phyloP scores from a whole-genome alignment of 2,888 invertebrate species.

The Chelonus formosanus region DNA sequence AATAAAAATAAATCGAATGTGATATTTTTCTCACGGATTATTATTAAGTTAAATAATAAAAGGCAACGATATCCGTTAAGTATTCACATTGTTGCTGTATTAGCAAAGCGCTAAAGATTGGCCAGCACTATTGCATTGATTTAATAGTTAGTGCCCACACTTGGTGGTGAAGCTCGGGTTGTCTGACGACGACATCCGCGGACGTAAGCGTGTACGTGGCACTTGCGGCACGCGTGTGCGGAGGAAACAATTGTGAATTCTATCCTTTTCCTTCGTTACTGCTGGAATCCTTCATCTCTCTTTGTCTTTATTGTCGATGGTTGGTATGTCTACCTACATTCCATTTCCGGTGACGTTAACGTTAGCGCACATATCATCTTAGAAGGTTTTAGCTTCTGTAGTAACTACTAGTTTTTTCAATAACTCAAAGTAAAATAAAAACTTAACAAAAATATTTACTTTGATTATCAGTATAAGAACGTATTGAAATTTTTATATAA shows the following conservation, averaged over 20 bases:
- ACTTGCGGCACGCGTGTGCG: slow-evolving; percentile 61
- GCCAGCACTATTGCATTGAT: slow-evolving; percentile 51
- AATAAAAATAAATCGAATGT: too few relatives aligned
- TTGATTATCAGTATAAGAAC: not conserved
- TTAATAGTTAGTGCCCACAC: slow-evolving; percentile 62
- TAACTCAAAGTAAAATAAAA: not conserved
- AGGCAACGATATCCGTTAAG: too few relatives aligned
- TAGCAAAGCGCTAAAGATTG: slow-evolving; percentile 58
- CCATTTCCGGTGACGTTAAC: slow-evolving; percentile 64
- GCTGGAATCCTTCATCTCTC: slow-evolving; percentile 38
- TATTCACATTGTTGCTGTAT: too few relatives aligned
- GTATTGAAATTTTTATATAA: too few relatives aligned
- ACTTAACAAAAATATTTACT: not conserved
- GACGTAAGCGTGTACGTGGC: slow-evolving; percentile 44
- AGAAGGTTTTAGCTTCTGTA: too few relatives aligned
- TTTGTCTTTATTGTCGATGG: slow-evolving; percentile 46
- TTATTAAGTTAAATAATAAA: too few relatives aligned
- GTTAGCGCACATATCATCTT: slow-evolving; percentile 47
- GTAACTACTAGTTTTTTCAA: too few relatives aligned
- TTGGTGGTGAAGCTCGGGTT: slow-evolving; percentile 40
- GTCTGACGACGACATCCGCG: slow-evolving; percentile 33
- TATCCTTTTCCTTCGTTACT: slow-evolving; percentile 46
- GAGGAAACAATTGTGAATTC: slow-evolving; percentile 63
- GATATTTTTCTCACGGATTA: too few relatives aligned
- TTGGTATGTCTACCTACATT: slow-evolving; percentile 65